Conservation (phyloP, 2,113 vertebrate genomes). For the Phaethon lepturus region DNA sequence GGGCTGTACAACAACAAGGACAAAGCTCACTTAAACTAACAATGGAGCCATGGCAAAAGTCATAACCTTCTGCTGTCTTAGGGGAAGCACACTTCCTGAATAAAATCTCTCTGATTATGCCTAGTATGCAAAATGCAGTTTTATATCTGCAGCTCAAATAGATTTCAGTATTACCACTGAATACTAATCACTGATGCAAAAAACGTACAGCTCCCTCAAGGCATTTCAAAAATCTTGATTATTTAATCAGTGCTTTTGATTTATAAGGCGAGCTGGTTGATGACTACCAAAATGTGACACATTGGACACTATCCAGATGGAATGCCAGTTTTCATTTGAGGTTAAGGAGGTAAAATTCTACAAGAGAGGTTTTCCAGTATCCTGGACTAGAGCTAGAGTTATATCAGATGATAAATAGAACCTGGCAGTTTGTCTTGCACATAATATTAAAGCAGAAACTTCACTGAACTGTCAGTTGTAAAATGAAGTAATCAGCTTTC, state of each 20-base stretch:
- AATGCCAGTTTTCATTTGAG: constrained; percentile 85
- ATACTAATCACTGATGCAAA: constrained; percentile 79
- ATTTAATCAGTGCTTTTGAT: constrained; percentile 85
- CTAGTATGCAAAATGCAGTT: constrained; percentile 64
- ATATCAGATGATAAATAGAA: constrained; percentile 81
- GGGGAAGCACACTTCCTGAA: constrained; percentile 58
- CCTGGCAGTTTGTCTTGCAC: constrained; percentile 76
- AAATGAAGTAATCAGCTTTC: constrained; percentile 78
- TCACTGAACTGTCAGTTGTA: constrained; percentile 76
- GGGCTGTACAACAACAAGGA: constrained; percentile 48
- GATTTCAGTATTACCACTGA: constrained; percentile 61
- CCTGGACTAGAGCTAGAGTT: constrained; percentile 72
- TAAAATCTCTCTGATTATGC: constrained; percentile 55
- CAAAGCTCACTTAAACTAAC: constrained; percentile 60
- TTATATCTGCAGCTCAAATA: constrained; percentile 67
- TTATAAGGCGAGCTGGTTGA: constrained; percentile 80
- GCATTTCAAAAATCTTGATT: constrained; percentile 84
- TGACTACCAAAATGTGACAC: constrained; percentile 81
- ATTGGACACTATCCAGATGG: constrained; percentile 83
- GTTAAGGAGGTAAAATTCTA: constrained; percentile 80
- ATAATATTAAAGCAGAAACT: constrained; percentile 79
- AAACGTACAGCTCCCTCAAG: constrained; percentile 72
- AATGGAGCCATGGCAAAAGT: constrained; percentile 54
- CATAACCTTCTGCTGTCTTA: constrained; percentile 62
- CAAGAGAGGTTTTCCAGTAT: constrained; percentile 77